phyloP scores from a whole-genome alignment of 2,888 invertebrate genomes.

The Coenonympha arcania region DNA sequence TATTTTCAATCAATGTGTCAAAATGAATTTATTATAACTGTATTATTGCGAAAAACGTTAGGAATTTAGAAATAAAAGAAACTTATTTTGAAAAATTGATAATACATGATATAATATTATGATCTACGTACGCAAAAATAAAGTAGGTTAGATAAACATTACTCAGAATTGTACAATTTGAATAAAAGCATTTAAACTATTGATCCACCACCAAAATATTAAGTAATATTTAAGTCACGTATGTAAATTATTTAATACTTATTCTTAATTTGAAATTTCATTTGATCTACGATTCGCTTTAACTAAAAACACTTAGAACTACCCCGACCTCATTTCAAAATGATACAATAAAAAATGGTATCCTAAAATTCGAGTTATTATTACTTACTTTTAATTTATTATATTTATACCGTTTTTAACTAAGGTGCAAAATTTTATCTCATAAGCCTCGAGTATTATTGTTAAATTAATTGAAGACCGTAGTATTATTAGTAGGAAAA shows the following conservation, averaged over 20 bases:
- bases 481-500: constrained; percentile 22
- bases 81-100: constrained; percentile 43
- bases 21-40: background rate
- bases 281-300: constrained; percentile 34
- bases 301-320: constrained; percentile 57
- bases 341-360: constrained; percentile 28
- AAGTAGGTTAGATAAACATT: constrained; percentile 49
- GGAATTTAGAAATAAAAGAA: constrained; percentile 40
- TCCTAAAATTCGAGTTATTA: constrained; percentile 21
- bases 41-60: background rate
- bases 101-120: constrained; percentile 42
- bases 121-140: constrained; percentile 51
- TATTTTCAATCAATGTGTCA: too few relatives aligned
- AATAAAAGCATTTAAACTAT: constrained; percentile 52
- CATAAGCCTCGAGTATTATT: constrained; percentile 38
- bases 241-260: constrained; percentile 31
- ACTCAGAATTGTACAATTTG: constrained; percentile 58
- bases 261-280: constrained; percentile 27
- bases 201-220: constrained; percentile 62
- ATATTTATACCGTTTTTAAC: constrained; percentile 5
- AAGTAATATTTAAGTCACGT: constrained; percentile 55
- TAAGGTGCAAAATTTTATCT: constrained; percentile 10
- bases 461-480: constrained; percentile 20
- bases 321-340: constrained; percentile 41
- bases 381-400: constrained; percentile 1